Evolutionary conservation across 2,888 invertebrate species (phyloP).

Genomic region (Lepeophtheirus nordmannii): DNA sequence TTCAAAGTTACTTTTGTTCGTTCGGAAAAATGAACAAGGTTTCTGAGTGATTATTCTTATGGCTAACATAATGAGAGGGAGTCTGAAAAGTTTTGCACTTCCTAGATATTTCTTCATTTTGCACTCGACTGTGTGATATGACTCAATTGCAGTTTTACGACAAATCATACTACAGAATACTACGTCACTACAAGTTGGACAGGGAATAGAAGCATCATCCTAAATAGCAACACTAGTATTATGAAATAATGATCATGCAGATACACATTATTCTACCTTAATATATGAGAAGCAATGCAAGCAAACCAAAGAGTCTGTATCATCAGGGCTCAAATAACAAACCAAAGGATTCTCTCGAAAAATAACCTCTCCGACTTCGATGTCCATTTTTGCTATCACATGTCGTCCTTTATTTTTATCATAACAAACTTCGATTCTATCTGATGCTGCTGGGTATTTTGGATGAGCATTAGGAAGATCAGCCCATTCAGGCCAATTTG

Average conservation of each 20-base stretch:
- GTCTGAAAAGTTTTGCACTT: not conserved
- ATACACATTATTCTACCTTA: not conserved
- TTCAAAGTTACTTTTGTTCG: slow-evolving; percentile 4
- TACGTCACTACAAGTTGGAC: slow-evolving; percentile 19
- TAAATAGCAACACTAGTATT: not conserved
- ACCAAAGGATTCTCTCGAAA: slow-evolving; percentile 22
- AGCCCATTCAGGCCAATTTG: slow-evolving; percentile 4
- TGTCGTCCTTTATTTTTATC: slow-evolving; percentile 13
- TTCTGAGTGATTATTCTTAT: slow-evolving; percentile 8
- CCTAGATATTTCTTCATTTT: not conserved
- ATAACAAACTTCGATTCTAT: not conserved
- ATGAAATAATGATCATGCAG: not conserved
- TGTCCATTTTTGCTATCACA: slow-evolving; percentile 17
- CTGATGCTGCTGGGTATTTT: slow-evolving; percentile 12
- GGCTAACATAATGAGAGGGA: slow-evolving; percentile 15
- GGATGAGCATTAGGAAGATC: slow-evolving; percentile 3
- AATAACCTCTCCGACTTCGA: slow-evolving; percentile 21
- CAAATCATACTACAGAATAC: slow-evolving; percentile 18
- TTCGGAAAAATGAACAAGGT: slow-evolving; percentile 16
- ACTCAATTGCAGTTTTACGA: not conserved
- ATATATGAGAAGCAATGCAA: slow-evolving; percentile 13
- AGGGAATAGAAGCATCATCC: slow-evolving; percentile 7
- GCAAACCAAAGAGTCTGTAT: slow-evolving; percentile 8
- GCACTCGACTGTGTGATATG: slow-evolving; percentile 16
- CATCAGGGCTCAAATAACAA: slow-evolving; percentile 7